These are phyloP conservation scores for Galleria mellonella DNA, from an alignment of 1,140 invertebrate species.

Conservation along the genomic window DNA sequence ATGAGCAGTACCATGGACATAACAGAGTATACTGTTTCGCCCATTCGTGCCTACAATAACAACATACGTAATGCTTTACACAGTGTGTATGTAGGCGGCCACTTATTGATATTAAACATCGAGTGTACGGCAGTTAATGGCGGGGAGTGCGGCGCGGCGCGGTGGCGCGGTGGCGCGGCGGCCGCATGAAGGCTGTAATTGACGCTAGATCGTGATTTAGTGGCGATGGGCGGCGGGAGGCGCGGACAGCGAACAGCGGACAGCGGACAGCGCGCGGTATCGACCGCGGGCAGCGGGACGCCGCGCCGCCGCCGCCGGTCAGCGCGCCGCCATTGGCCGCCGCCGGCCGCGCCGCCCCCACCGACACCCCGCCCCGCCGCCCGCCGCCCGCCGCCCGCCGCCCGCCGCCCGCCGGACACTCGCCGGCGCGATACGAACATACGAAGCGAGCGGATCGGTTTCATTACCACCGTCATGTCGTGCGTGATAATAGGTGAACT, in stretches of 20 bases:
- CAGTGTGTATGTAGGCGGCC: not conserved
- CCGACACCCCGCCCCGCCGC: constrained; percentile 10
- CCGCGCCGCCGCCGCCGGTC: constrained; percentile 2
- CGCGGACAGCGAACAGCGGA: not conserved
- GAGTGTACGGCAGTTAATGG: constrained; percentile 13
- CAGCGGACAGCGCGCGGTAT: not conserved
- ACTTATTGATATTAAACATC: constrained; percentile 9
- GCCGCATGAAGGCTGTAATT: constrained; percentile 8
- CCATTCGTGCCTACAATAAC: no score
- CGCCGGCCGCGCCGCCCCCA: constrained; percentile 4
- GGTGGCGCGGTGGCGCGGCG: constrained; percentile 6
- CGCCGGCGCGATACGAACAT: not conserved
- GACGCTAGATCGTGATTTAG: constrained; percentile 7
- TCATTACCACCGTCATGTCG: no score
- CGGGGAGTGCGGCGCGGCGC: constrained; percentile 9
- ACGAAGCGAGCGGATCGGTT: no score
- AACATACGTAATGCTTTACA: no score
- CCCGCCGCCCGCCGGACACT: not conserved
- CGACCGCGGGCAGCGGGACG: not conserved
- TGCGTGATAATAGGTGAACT: no score
- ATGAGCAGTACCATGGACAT: no score
- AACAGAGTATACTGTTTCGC: no score
- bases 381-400: not conserved
- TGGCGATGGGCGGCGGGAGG: constrained; percentile 1
- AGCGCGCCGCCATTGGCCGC: constrained; percentile 18